Evolutionary conservation across 2,797 vertebrate species (phyloP).

Genomic region (Galaxias olidus): DNA sequence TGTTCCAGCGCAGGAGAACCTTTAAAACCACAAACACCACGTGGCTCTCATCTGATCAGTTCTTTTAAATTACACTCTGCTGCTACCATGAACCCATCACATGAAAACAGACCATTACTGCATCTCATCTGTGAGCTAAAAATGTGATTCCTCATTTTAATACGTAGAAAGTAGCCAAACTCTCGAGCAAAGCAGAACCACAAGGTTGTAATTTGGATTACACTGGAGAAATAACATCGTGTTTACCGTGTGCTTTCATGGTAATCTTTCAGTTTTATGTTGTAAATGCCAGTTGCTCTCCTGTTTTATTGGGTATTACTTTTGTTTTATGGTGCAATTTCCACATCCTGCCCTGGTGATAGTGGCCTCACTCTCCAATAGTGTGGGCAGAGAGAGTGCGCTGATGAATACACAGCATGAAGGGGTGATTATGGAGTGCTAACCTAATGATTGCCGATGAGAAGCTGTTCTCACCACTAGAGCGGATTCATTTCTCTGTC

Average conservation of each 20-base stretch:
- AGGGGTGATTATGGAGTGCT: slow-evolving; percentile 73
- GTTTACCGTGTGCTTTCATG: slow-evolving; percentile 71
- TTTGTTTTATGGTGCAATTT: slow-evolving; percentile 82
- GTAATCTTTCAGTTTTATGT: slow-evolving; percentile 77
- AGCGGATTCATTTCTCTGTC: slow-evolving; percentile 72
- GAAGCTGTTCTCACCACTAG: slow-evolving; percentile 66
- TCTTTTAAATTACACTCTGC: slow-evolving; percentile 51
- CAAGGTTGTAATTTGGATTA: slow-evolving; percentile 71
- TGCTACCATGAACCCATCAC: slow-evolving; percentile 56
- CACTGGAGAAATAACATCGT: slow-evolving; percentile 68
- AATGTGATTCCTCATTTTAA: slow-evolving; percentile 63
- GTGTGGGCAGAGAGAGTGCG: slow-evolving; percentile 49
- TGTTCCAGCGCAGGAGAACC: slow-evolving; percentile 58
- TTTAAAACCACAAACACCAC: slow-evolving; percentile 66
- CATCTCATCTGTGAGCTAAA: slow-evolving; percentile 47
- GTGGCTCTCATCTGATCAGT: slow-evolving; percentile 57
- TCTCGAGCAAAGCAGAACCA: slow-evolving; percentile 54
- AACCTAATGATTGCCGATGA: slow-evolving; percentile 77
- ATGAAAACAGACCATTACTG: slow-evolving; percentile 59
- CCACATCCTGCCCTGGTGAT: slow-evolving; percentile 70
- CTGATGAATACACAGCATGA: slow-evolving; percentile 67
- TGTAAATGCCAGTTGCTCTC: slow-evolving; percentile 70
- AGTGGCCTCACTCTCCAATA: slow-evolving; percentile 66
- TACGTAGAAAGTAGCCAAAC: slow-evolving; percentile 59
- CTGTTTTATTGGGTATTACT: slow-evolving; percentile 80